Evolutionary conservation across 2,888 invertebrate species (phyloP), one percentile per base, ranked within the genome.

Genomic region (Carterocephalus palaemon): DNA sequence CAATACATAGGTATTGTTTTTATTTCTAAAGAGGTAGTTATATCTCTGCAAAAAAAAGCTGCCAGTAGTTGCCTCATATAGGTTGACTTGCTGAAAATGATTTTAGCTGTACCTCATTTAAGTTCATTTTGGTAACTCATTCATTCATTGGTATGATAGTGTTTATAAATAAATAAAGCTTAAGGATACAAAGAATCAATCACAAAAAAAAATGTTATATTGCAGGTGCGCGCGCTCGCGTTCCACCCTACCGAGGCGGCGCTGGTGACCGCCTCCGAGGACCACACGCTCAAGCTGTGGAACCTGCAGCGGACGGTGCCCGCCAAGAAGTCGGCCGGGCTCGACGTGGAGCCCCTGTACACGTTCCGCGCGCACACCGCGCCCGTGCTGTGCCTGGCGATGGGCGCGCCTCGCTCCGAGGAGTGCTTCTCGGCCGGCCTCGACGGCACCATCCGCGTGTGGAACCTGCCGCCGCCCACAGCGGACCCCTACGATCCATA

Each of bases 241-340:
- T 97, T 97, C 88, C 97, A 97, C 85, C 98, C 98, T 42, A 93
- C 93, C 52, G 98, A 99, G 74, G 95, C 98, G 47, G 97, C 99
- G 47, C 89, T 99, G 48, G 95, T 99, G 67, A 99, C 99, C 16
- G 99, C 98, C 23, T 97, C 97, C 46, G 99, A 99, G 81, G 99
- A 99, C 88, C 97, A 98, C 80, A 99, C 99, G 36, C 89, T 99
- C 28, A 99, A 99, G 86, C 88, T 99, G 71, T 99, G 99, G 99
- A 99, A 99, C 89, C 89, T 99, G 59, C 98, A 98, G 78, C 98
- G 98, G 88, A 98, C 98, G 41, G 96, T 97, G 60, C 97, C 97
- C 59, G 96, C 97, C 49, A 98, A 98, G 89, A 98, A 98, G 90
- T 95, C 96, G 10, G 95, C 96, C 57, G 97, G 97, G 41, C 88